phyloP scores from a whole-genome alignment of 2,797 vertebrate genomes.

The Hirundo rustica region DNA sequence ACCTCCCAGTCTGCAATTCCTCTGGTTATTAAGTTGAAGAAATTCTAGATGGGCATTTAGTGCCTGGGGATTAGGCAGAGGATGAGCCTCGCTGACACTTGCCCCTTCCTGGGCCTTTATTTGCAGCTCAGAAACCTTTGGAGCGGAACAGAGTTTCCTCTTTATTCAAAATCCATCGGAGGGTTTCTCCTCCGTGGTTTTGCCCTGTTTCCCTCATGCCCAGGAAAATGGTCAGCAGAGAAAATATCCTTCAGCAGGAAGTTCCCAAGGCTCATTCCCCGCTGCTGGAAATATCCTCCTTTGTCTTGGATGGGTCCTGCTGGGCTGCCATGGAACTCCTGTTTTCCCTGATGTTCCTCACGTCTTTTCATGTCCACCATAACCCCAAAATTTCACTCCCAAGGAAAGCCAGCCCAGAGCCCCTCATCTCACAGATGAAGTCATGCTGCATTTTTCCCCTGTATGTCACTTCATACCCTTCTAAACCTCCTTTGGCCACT shows the following conservation, averaged over 20 bases:
- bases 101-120: not conserved
- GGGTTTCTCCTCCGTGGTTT: not conserved
- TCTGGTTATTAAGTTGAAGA: constrained; percentile 1
- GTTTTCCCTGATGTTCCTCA: not conserved
- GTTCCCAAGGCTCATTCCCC: not conserved
- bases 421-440: not conserved
- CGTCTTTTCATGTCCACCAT: not conserved
- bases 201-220: not conserved
- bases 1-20: not conserved
- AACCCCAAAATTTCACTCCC: not conserved
- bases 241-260: not conserved
- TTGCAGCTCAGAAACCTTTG: not conserved
- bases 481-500: not conserved
- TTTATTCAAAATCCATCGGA: not conserved
- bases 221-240: not conserved
- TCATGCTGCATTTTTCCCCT: not conserved
- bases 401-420: not conserved
- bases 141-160: not conserved
- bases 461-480: not conserved
- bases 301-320: not conserved
- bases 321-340: not conserved
- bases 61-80: not conserved
- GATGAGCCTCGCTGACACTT: not conserved
- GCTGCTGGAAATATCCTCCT: not conserved
- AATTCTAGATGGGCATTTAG: not conserved